These are phyloP conservation scores for Pseudonaja textilis DNA, from an alignment of 2,113 vertebrate genomes.

Conservation along the genomic window DNA sequence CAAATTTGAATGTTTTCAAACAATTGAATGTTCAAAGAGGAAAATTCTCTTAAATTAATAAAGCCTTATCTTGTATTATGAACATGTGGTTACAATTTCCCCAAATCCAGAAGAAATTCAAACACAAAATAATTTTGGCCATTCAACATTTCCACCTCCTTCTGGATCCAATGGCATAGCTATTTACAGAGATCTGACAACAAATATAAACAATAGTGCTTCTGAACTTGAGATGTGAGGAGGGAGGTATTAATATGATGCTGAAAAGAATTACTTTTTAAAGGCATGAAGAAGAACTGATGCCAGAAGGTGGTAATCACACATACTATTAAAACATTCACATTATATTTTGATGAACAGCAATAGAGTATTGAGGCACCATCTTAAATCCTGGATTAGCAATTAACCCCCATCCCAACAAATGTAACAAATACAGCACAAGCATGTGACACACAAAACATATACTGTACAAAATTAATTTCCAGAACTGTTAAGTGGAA, in stretches of 20 bases:
- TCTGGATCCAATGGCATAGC: constrained; percentile 16
- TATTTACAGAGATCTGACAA: constrained; percentile 25
- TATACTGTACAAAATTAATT: neutral
- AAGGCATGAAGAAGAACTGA: neutral
- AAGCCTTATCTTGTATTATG: constrained; percentile 9
- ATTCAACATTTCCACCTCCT: constrained; percentile 50
- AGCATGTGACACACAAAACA: neutral
- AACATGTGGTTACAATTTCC: constrained; percentile 48
- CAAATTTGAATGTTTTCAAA: neutral
- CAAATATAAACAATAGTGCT: constrained; percentile 38
- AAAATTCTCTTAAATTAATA: neutral
- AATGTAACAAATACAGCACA: neutral
- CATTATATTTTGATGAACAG: neutral
- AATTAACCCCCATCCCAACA: neutral
- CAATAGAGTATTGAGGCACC: neutral
- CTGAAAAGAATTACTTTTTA: neutral
- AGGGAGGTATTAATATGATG: neutral
- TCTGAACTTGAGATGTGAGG: constrained; percentile 16
- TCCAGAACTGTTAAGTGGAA: neutral
- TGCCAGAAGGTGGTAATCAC: neutral
- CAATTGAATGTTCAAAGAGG: neutral
- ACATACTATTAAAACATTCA: neutral
- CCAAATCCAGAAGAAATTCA: constrained; percentile 31
- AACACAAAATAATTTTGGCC: constrained; percentile 41
- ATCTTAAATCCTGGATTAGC: neutral